Base-by-base conservation (phyloP, 2,113 vertebrate genomes). In the Megalops atlanticus region DNA sequence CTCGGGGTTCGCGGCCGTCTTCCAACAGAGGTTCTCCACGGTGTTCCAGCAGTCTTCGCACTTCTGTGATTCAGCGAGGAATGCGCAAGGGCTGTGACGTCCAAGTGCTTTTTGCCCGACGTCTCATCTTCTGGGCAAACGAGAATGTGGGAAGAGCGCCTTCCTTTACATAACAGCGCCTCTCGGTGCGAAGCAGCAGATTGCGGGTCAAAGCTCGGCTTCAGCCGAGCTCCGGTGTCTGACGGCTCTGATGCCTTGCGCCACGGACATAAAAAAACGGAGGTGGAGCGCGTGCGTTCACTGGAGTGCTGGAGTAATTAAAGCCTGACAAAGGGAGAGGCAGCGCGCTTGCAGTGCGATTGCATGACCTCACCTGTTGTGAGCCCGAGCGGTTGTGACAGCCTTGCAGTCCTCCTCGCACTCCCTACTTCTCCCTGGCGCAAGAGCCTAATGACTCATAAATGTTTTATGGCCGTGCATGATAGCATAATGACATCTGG, bases 401-500 rank as follows among this genome's bases (percentile, higher is more conserved):
- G 73, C 81, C 80, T 84, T 81, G 81, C 80, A 83, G 77, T 83
- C 84, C 81, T 86, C n/a, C n/a, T n/a, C n/a, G n/a, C 78, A 77
- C 84, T 39, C 85, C 74, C 78, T 84, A 77, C 47, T 77, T 64
- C 85, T 83, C 83, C 81, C 79, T 86, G 85, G 82, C 85, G 79
- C 39, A 43, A 75, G 74, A 54, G 80, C 76, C 83, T 88, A 87
- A 90, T 80, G 89, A 43, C 87, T 92, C 88, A 88, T 92, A 88
- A 90, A 93, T 87, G 85, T 89, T 92, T 89, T 86, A 91, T 87
- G 41, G 86, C 83, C 41, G 86, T 71, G 81, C 86, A 86, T 89
- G 88, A 89, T 89, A 78, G 83, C 80, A 85, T 81, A 82, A 74
- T 85, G 88, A 87, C 91, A 92, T 92, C 89, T 92, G 86, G 86